Evolutionary conservation across 2,797 vertebrate species (phyloP), one percentile per base, ranked within the genome.

Genomic region (Margarornis squamiger): DNA sequence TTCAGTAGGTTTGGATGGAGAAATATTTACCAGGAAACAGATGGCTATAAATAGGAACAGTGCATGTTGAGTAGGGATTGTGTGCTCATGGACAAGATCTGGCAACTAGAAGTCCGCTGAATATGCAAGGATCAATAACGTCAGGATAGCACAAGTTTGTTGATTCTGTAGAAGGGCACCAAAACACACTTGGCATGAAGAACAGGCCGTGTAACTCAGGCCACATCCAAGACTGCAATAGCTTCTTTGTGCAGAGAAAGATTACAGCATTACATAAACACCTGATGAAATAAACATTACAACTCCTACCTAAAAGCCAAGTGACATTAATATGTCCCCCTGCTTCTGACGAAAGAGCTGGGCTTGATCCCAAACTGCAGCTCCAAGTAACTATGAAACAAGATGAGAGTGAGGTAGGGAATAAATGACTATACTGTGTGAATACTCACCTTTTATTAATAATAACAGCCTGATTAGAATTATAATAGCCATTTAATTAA

Each of bases 191-290:
- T 5, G 1, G 22, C 10, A 52, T 48, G 23, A 79, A 55, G 26
- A 49, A 41, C 32, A 68, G 1, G 10, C 39, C 59, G 20, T 4
- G 1, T 20, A 68, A 34, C 6, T 51, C 0, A 0, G 18, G 24
- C 8, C 12, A 63, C n/a, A 34, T 46, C 41, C 46, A 70, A 66
- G 52, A 62, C 1, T 48, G n/a, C 4, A 43, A 55, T 12, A 24
- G 23, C 8, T 68, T 45, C 26, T 51, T 80, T 65, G 18, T 38
- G 18, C n/a, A 49, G 43, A 45, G 59, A 29, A 38, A 76, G 14
- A 54, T 5, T 41, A 18, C 19, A 45, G 27, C 1, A 9, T 54
- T 59, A 55, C 17, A 70, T 21, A 36, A 84, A 51, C 6, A 36
- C 4, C n/a, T 30, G n/a, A 74, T n/a, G 19, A 71, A 84, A 48